phyloP scores from a whole-genome alignment of 92 coral and sea anemone species.

The Metridium senile region DNA sequence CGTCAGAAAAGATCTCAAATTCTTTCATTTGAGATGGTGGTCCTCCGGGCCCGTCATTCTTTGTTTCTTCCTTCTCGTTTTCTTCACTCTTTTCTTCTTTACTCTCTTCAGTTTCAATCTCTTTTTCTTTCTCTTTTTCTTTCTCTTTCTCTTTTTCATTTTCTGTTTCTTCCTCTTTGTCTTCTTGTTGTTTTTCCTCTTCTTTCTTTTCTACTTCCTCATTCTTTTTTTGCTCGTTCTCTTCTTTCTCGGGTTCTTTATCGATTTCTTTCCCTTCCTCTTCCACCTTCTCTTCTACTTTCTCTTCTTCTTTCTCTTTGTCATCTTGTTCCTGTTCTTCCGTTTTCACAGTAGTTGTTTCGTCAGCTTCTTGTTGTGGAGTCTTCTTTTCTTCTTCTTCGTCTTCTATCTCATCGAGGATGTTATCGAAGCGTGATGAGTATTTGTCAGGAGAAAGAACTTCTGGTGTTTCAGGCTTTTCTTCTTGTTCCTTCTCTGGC shows the following conservation, averaged over 20 bases:
- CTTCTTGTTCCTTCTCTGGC: conserved; percentile 1
- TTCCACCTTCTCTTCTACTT: neutral
- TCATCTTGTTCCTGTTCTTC: neutral
- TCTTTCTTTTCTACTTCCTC: conserved; percentile 16
- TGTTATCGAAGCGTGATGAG: conserved; percentile 86
- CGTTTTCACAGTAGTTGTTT: conserved; percentile 7
- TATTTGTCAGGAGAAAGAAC: conserved; percentile 61
- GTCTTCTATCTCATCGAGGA: conserved; percentile 81
- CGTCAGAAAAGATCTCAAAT: conserved; percentile 28
- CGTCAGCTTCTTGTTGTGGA: conserved; percentile 1
- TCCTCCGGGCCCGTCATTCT: conserved; percentile 27
- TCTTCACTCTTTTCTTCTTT: conserved; percentile 31
- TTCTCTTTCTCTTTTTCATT: conserved; percentile 18
- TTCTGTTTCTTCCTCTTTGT: conserved; percentile 17
- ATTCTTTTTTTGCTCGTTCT: conserved; percentile 6
- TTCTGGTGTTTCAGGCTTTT: conserved; percentile 10
- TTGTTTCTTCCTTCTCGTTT: conserved; percentile 11
- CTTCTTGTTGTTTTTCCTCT: conserved; percentile 9
- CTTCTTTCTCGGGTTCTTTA: conserved; percentile 56
- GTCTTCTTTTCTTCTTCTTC: neutral
- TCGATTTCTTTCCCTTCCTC: conserved; percentile 67
- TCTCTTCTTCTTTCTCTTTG: conserved; percentile 2
- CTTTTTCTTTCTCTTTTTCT: conserved; percentile 32
- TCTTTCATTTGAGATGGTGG: conserved; percentile 24
- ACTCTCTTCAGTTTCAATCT: conserved; percentile 24